These are phyloP conservation scores for Sylvia borin DNA, from an alignment of 2,797 vertebrate species.

Conservation along the genomic window DNA sequence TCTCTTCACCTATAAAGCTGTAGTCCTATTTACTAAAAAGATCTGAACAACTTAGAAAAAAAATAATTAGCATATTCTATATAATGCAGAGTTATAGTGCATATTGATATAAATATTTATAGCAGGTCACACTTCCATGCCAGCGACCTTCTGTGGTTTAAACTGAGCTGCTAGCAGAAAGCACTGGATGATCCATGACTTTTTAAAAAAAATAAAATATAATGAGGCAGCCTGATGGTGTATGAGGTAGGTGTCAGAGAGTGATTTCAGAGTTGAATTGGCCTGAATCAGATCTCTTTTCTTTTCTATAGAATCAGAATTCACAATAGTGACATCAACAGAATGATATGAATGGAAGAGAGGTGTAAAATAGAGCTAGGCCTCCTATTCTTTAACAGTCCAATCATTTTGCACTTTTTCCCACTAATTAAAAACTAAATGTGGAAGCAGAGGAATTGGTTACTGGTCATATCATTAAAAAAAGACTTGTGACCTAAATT, in stretches of 20 bases:
- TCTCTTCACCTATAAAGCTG: neutral
- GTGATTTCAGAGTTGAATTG: constrained; percentile 19
- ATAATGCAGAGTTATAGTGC: neutral
- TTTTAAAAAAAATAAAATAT: neutral
- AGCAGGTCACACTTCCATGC: neutral
- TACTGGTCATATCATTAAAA: neutral
- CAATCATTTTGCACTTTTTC: neutral
- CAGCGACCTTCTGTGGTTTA: constrained; percentile 11
- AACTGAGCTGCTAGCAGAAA: constrained; percentile 29
- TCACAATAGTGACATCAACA: constrained; percentile 66
- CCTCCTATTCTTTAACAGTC: neutral
- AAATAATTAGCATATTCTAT: neutral
- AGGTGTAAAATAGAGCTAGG: constrained; percentile 44
- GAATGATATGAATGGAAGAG: constrained; percentile 56
- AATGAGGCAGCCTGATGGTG: constrained; percentile 35
- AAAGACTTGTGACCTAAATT: constrained; percentile 18
- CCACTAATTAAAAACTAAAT: constrained; percentile 10
- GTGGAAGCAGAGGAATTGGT: neutral
- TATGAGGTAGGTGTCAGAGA: constrained; percentile 40
- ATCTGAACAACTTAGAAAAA: neutral
- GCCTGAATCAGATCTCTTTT: neutral
- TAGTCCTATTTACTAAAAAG: neutral
- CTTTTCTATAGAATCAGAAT: constrained; percentile 31
- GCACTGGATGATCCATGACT: neutral
- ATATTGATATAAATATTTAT: neutral